phyloP scores from a whole-genome alignment of 2,797 vertebrate species.

The Arctocebus calabarensis region DNA sequence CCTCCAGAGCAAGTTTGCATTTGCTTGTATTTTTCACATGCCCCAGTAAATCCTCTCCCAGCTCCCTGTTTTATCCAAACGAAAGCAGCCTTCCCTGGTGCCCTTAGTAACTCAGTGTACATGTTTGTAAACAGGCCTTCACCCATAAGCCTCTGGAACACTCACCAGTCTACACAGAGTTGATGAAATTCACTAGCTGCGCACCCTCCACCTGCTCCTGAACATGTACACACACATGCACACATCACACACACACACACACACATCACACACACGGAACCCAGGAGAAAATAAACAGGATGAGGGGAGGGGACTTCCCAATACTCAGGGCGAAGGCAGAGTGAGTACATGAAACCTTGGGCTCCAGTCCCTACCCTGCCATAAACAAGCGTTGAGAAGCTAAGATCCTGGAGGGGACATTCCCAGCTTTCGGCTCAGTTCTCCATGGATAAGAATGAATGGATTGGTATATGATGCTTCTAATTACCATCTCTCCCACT shows the following conservation, averaged over 20 bases:
- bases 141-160: neutral
- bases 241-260: neutral
- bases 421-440: neutral
- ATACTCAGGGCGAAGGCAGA: no score
- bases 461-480: neutral
- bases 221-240: neutral
- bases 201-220: no score
- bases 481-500: neutral
- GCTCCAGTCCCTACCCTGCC: neutral
- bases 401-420: neutral
- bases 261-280: neutral
- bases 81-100: neutral
- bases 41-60: neutral
- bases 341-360: accelerated
- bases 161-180: neutral
- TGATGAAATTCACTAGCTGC: neutral
- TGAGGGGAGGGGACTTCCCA: no score
- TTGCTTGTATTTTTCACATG: neutral
- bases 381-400: accelerated
- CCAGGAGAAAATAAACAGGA: neutral
- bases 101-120: neutral
- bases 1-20: neutral
- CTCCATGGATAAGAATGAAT: neutral
- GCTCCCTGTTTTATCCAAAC: neutral
- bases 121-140: neutral